phyloP scores from a whole-genome alignment of 2,113 vertebrate species.

The Heterotilapia buettikoferi region DNA sequence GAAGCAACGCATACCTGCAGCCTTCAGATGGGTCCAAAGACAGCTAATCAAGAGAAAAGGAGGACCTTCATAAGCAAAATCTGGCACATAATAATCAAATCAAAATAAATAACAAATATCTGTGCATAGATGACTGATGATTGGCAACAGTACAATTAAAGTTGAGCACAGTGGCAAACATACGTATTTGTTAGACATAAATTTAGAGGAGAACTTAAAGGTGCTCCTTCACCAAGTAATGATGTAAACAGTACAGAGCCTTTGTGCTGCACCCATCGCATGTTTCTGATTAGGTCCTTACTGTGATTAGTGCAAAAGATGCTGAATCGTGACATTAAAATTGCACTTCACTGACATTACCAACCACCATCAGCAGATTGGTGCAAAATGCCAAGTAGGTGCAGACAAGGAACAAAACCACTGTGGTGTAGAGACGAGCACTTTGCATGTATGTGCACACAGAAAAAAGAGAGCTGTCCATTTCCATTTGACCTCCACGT shows the following conservation, averaged over 20 bases:
- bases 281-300: not conserved
- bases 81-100: not conserved
- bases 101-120: not conserved
- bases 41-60: not conserved
- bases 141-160: not conserved
- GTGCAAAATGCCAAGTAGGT: not conserved
- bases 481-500: not conserved
- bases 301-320: not conserved
- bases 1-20: not conserved
- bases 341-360: not conserved
- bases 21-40: not conserved
- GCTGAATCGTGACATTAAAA: not conserved
- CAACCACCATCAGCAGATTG: not conserved
- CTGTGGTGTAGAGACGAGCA: not conserved
- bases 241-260: not conserved
- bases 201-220: not conserved
- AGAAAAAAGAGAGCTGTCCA: not conserved
- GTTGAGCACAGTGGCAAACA: not conserved
- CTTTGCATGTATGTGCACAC: not conserved
- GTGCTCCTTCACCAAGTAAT: not conserved
- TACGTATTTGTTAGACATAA: not conserved
- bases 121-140: not conserved
- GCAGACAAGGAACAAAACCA: not conserved
- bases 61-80: not conserved
- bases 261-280: not conserved